Base-by-base conservation (phyloP, 2,113 vertebrate genomes). In the Pampusana beccarii region DNA sequence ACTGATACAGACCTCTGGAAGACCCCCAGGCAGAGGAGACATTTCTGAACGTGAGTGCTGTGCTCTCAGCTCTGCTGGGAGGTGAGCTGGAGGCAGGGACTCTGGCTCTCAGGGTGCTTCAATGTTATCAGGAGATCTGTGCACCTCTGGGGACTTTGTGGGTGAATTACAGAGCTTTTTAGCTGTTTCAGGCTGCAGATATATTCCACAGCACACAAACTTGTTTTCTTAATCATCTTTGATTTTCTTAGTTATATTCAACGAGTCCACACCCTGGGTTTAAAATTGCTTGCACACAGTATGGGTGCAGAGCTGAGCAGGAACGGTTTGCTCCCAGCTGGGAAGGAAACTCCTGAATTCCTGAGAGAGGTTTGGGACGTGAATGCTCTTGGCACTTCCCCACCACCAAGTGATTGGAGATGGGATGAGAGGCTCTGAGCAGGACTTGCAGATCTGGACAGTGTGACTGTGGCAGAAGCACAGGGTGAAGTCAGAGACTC, bases 141-240 rank as follows among this genome's bases (percentile, higher is more conserved):
- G 71, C 24, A 19, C 19, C 13, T 83, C 82, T 74, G 5, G 2
- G 46, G 42, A 14, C n/a, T 86, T 71, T 31, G 34, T 36, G 40
- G 71, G 46, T 77, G 69, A 72, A 66, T 3, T 85, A 34, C 48
- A 34, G 24, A 86, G n/a, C 34, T 84, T 51, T 88, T 72, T 13
- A 50, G 57, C 44, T 84, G 4, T 86, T 94, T 70, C 69, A 83
- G 64, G 56, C 51, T 78, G 86, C 46, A 93, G 72, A 70, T 60
- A 11, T 3, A 77, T 83, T 83, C 51, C 46, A 74, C 36, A 86
- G 73, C 33, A 51, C 34, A 28, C 31, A 33, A 60, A 46, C 69
- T 92, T 91, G 82, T 96, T 90, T 94, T 88, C 92, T 96, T 88
- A 94, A 62, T 90, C 86, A 80, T 94, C 62, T 88, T 94, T 85